Percentiles rank a stretch among this genome's conserved stretches.
phyloP scores from a whole-genome alignment of 2,888 invertebrate species.

The Phaonia tiefii region DNA sequence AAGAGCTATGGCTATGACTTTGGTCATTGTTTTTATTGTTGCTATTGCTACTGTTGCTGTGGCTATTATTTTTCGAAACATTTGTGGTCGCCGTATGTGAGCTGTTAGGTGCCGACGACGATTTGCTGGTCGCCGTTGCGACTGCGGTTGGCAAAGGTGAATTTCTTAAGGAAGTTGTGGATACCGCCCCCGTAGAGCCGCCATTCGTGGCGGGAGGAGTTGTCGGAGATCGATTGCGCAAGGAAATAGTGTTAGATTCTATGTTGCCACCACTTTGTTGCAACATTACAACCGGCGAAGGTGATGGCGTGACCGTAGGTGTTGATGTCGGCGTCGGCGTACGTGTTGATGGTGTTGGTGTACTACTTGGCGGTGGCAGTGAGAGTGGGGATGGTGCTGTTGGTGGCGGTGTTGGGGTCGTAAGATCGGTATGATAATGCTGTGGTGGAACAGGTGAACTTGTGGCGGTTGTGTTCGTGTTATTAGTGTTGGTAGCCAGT shows the following conservation, averaged over 20 bases:
- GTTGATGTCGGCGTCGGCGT: constrained; percentile 63
- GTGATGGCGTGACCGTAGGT: constrained; percentile 67
- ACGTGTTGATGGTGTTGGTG: constrained; percentile 63
- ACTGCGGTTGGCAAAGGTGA: constrained; percentile 45
- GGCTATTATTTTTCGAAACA: constrained; percentile 65
- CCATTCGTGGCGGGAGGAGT: constrained; percentile 43
- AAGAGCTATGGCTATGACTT: constrained; percentile 60
- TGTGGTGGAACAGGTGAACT: constrained; percentile 57
- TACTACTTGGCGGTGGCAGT: constrained; percentile 68
- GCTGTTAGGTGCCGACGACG: constrained; percentile 53
- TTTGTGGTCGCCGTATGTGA: constrained; percentile 56
- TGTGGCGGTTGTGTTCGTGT: constrained; percentile 38
- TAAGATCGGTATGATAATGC: constrained; percentile 66
- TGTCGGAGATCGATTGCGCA: constrained; percentile 68
- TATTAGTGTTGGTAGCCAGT: background rate
- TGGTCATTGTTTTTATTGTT: constrained; percentile 67
- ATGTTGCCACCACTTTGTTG: constrained; percentile 65
- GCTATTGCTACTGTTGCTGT: constrained; percentile 39
- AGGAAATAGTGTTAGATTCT: constrained; percentile 61
- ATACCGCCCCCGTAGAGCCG: background rate
- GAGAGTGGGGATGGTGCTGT: constrained; percentile 69
- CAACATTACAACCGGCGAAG: constrained; percentile 74
- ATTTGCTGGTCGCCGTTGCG: constrained; percentile 28
- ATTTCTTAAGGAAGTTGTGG: constrained; percentile 14
- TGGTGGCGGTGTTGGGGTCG: constrained; percentile 69